Evolutionary conservation across 2,113 vertebrate genomes (phyloP).

Genomic region (Dascyllus trimaculatus): DNA sequence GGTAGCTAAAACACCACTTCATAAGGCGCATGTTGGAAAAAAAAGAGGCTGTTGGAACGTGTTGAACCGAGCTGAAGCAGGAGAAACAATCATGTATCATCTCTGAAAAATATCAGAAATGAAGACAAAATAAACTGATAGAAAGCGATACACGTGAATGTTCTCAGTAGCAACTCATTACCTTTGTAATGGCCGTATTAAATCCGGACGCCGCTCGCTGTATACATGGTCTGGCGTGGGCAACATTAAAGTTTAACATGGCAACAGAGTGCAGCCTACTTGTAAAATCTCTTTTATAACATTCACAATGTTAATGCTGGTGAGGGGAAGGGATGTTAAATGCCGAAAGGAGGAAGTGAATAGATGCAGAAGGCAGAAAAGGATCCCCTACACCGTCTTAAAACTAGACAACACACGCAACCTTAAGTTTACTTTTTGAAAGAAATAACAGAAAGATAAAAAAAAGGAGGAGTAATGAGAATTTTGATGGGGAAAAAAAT

Average conservation of each 20-base stretch:
- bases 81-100: slow-evolving; percentile 20
- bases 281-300: slow-evolving; percentile 36
- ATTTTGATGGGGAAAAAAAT: neutral
- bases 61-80: neutral
- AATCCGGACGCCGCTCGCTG: slow-evolving; percentile 34
- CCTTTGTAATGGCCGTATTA: slow-evolving; percentile 55
- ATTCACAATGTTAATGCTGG: slow-evolving; percentile 16
- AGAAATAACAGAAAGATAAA: neutral
- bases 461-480: neutral
- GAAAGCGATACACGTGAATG: neutral
- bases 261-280: slow-evolving; percentile 39
- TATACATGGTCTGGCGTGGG: slow-evolving; percentile 12
- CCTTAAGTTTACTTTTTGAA: neutral
- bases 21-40: slow-evolving; percentile 1
- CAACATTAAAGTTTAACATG: slow-evolving; percentile 56
- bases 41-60: slow-evolving; percentile 10
- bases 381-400: neutral
- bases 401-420: neutral
- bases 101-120: slow-evolving; percentile 10
- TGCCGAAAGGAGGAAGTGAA: slow-evolving; percentile 8
- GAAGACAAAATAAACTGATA: neutral
- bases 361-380: slow-evolving; percentile 1
- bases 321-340: neutral
- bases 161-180: slow-evolving; percentile 36
- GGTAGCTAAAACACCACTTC: slow-evolving; percentile 44